Evolutionary conservation across 1,140 invertebrate genomes (phyloP), one percentile per base, ranked within the genome.

Genomic region (Campodea augens): DNA sequence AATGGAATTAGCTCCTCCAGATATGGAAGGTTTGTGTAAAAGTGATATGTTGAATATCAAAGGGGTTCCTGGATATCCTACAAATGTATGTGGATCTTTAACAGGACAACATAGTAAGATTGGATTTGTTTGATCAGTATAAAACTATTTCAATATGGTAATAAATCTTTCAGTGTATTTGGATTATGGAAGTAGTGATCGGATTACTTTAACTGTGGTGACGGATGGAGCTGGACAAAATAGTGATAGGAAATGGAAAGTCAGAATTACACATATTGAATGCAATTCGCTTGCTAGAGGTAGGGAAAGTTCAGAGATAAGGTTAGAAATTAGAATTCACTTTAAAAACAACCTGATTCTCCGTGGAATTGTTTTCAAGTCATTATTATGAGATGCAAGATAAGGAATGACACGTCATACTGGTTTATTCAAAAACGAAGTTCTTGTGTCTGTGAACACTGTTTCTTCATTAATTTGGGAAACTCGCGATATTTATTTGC

Each of bases 141-240:
- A 10, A 10, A 32, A 32, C n/a, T 32, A 42, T 23, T 19, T 38
- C n/a, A 38, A 40, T 20, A 45, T 38, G 2, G 37, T 38, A 25
- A 3, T 18, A n/a, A n/a, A n/a, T n/a, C n/a, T n/a, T 38, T 7
- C 27, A 52, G 51, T 53, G 48, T 53, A 53, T 39, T 27, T 53
- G 15, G 48, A 53, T 25, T 53, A 49, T 36, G 52, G 52, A 18
- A 45, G 29, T n/a, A 50, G 45, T 40, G 52, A 53, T 39, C 13
- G 52, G 27, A 52, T 53, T 18, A 51, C 52, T 3, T 25, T 53
- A 1, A 38, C 32, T 25, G 39, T 53, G 20, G 49, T 53, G 10
- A 52, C 52, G 1, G 52, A 53, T 23, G 52, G 52, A 2, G 48
- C 41, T 13, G 27, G 27, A 10, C 44, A 43, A 19, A 29, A 4